Conservation (phyloP, 1,140 invertebrate genomes). For the Euura lappo region DNA sequence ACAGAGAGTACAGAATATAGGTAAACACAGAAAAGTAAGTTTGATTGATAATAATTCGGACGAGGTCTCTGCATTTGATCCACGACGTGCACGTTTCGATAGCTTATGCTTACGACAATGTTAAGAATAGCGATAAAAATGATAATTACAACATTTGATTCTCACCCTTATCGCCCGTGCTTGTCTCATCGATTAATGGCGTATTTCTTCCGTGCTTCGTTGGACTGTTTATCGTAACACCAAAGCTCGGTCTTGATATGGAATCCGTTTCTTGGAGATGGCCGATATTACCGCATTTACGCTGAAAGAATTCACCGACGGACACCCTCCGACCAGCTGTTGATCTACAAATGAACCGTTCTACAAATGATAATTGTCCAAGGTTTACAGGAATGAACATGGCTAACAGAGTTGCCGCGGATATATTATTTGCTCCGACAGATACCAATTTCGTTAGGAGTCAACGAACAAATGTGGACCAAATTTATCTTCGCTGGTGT, state of each 20-base stretch:
- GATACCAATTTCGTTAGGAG: no score
- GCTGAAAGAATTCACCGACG: constrained; percentile 47
- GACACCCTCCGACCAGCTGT: constrained; percentile 41
- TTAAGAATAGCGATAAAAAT: no score
- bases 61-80: neutral
- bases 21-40: constrained; percentile 14
- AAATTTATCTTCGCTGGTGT: neutral
- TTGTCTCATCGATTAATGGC: constrained; percentile 42
- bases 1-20: constrained; percentile 9
- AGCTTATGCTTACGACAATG: neutral
- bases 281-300: constrained; percentile 45
- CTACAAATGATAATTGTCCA: neutral
- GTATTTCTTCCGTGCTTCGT: constrained; percentile 27
- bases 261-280: constrained; percentile 26
- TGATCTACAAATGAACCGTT: constrained; percentile 33
- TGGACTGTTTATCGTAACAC: constrained; percentile 40
- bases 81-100: neutral
- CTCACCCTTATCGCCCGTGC: no score
- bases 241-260: constrained; percentile 41
- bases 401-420: no score
- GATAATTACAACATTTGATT: no score
- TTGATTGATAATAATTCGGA: constrained; percentile 10
- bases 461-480: neutral
- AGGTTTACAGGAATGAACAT: neutral
- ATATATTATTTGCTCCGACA: no score